Evolutionary conservation across 64 coral and sea anemone genomes (phyloP).

Genomic region (Pocillopora damicornis): DNA sequence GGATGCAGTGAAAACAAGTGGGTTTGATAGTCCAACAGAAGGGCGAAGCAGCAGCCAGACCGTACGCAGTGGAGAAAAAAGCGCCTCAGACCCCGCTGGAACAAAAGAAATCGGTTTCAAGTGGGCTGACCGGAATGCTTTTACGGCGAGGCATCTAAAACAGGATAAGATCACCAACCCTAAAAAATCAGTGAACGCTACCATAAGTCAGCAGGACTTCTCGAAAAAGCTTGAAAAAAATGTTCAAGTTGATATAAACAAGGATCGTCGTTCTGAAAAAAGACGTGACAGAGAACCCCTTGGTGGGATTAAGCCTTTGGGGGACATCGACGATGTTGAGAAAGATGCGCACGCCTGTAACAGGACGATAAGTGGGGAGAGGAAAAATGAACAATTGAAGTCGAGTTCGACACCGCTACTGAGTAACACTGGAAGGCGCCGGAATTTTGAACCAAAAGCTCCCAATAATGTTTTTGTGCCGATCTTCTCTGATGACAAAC

Average conservation of each 20-base stretch:
- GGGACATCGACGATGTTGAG: not conserved
- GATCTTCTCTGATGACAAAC: not conserved
- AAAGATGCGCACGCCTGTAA: not conserved
- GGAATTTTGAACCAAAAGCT: too few relatives aligned
- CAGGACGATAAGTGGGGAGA: not conserved
- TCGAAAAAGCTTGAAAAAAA: not conserved
- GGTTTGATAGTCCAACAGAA: not conserved
- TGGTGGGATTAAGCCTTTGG: not conserved
- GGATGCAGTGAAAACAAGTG: not conserved
- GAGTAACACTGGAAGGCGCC: too few relatives aligned
- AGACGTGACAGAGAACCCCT: not conserved
- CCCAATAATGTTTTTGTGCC: not conserved
- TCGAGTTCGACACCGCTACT: not conserved
- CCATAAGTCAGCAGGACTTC: not conserved
- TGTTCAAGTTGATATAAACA: not conserved
- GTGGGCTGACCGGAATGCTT: not conserved
- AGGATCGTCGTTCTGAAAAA: not conserved
- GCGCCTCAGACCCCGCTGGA: not conserved
- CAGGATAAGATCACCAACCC: not conserved
- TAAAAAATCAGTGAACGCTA: not conserved
- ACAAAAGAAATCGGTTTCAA: not conserved
- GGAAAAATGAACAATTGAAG: not conserved
- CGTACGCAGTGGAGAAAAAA: not conserved
- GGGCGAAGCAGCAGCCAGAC: not conserved
- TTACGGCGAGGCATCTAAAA: not conserved